phyloP scores from a whole-genome alignment of 2,797 vertebrate genomes.

The Chromobotia macracanthus region DNA sequence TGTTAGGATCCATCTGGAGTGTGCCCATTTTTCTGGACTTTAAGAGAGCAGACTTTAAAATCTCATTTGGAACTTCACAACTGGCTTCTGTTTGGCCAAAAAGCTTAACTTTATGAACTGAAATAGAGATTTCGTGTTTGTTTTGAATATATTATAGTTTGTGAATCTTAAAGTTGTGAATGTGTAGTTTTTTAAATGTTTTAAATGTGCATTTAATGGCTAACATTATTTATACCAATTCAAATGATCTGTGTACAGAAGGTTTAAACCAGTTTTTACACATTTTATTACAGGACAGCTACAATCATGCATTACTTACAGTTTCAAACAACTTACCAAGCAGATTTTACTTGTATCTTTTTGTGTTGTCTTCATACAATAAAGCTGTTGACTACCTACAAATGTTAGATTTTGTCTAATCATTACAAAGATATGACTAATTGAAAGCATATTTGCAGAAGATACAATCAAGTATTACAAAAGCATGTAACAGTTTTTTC shows the following conservation, averaged over 20 bases:
- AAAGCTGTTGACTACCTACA: slow-evolving; percentile 13
- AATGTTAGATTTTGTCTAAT: not conserved
- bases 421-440: not conserved
- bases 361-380: slow-evolving; percentile 21
- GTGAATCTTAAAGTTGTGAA: not conserved
- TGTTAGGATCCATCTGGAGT: not conserved
- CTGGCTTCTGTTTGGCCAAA: not conserved
- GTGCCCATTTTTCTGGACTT: not conserved
- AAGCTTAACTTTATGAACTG: not conserved
- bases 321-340: not conserved
- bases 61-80: not conserved
- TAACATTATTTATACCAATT: not conserved
- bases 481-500: too few relatives aligned
- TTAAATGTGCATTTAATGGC: slow-evolving; percentile 22
- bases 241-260: not conserved
- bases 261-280: slow-evolving; percentile 12
- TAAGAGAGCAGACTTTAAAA: not conserved
- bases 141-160: slow-evolving; percentile 4
- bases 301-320: not conserved
- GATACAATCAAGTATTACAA: too few relatives aligned
- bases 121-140: not conserved
- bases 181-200: not conserved
- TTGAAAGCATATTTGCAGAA: too few relatives aligned
- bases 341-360: not conserved
- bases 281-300: slow-evolving; percentile 7